These are phyloP conservation scores for Pampus argenteus DNA, from an alignment of 2,797 vertebrate species.

Conservation along the genomic window DNA sequence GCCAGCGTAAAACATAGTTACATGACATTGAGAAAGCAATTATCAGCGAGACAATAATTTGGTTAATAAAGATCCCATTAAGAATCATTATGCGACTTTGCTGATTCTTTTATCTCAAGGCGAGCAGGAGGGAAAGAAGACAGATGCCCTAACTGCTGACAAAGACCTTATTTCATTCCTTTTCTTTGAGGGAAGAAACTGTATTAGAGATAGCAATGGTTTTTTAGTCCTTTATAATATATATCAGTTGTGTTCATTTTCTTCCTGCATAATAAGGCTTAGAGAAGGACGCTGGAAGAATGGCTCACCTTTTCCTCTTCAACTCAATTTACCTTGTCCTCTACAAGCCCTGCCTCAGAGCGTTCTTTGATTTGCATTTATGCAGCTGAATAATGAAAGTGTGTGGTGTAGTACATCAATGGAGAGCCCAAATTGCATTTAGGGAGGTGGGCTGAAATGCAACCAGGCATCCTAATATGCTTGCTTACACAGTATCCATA, in stretches of 20 bases:
- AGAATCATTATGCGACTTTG: slow-evolving; percentile 78
- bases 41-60: slow-evolving; percentile 77
- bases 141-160: slow-evolving; percentile 80
- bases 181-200: slow-evolving; percentile 70
- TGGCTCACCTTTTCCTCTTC: slow-evolving; percentile 64
- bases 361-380: slow-evolving; percentile 72
- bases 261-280: slow-evolving; percentile 58
- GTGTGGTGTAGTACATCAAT: slow-evolving; percentile 56
- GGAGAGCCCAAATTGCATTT: slow-evolving; percentile 42
- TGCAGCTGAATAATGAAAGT: slow-evolving; percentile 76
- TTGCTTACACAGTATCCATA: slow-evolving; percentile 35
- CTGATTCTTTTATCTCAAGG: slow-evolving; percentile 81
- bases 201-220: slow-evolving; percentile 70
- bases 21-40: slow-evolving; percentile 81
- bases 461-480: slow-evolving; percentile 40
- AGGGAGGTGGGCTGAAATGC: slow-evolving; percentile 42
- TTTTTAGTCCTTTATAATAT: slow-evolving; percentile 58
- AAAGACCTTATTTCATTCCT: slow-evolving; percentile 76
- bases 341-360: slow-evolving; percentile 47
- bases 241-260: slow-evolving; percentile 66
- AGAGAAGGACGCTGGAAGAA: slow-evolving; percentile 65
- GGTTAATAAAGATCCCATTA: slow-evolving; percentile 82
- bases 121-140: slow-evolving; percentile 68
- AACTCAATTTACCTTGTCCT: slow-evolving; percentile 69
- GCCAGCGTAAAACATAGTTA: slow-evolving; percentile 65